Evolutionary conservation across 2,797 vertebrate species (phyloP), one percentile per base, ranked within the genome.

Genomic region (Acanthurus tractus): DNA sequence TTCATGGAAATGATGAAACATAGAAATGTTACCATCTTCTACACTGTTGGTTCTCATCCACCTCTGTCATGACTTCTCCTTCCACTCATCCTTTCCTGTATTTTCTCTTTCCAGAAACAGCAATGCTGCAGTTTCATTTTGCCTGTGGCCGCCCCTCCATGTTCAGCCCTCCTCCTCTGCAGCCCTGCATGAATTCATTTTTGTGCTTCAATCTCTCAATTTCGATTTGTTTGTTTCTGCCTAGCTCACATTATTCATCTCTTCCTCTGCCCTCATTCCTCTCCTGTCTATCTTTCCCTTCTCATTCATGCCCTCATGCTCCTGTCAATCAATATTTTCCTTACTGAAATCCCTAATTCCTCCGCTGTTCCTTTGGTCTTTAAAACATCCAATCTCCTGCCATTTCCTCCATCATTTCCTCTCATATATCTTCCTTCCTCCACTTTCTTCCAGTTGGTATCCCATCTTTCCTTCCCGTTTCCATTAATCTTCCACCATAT

Each of bases 111-210:
- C 18, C 67, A 67, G 17, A 74, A 77, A 82, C 56, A 7, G 75
- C 78, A 79, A 76, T 61, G 77, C 70, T 78, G 79, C 63, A 81
- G 71, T 84, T 90, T 84, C 14, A 79, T 81, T 80, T 80, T 45
- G 54, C 82, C 56, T 8, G 42, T 59, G 76, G 68, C 66, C 50
- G 44, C 22, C 40, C 67, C 48, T 66, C 53, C 54, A 18, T 6
- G 5, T 74, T 63, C 64, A 15, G 11, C n/a, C 64, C 36, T 44
- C 45, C 63, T 40, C 50, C 36, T 23, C 58, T 55, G 42, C 67
- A 73, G 56, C 68, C 29, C 55, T 15, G 59, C 66, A 20, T 73
- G 4, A 75, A 73, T 82, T 78, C 25, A 44, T 78, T 78, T 79
- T 38, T 73, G 36, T 36, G 23, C 67, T 79, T 86, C 63, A 81